Evolutionary conservation across 2,797 vertebrate genomes (phyloP).

Genomic region (Myotis daubentonii): DNA sequence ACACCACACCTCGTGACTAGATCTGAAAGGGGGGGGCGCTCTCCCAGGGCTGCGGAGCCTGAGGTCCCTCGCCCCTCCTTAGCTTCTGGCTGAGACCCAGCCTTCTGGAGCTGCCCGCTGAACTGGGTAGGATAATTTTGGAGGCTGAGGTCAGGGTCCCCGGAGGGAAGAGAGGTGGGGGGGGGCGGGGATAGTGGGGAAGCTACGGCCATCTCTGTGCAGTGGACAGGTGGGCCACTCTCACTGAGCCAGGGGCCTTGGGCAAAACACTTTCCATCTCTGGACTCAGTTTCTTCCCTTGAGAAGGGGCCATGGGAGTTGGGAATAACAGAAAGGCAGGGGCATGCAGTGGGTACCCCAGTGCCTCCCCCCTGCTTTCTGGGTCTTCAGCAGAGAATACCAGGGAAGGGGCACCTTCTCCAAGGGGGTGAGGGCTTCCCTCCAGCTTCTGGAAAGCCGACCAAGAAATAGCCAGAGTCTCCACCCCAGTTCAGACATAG

Average conservation of each 20-base stretch:
- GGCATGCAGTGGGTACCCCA: background rate
- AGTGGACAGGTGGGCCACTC: background rate
- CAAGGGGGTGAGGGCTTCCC: no score
- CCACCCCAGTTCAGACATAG: background rate
- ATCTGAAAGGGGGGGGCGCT: background rate
- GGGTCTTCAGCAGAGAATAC: background rate
- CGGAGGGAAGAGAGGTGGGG: background rate
- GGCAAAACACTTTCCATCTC: no score
- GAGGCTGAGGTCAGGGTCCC: constrained; percentile 65
- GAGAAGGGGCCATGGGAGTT: accelerated
- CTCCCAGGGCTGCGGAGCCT: accelerated
- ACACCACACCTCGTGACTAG: no score
- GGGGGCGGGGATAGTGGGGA: background rate
- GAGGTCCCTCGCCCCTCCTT: accelerated
- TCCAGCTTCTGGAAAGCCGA: background rate
- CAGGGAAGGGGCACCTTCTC: background rate
- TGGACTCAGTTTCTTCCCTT: background rate
- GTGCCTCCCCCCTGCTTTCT: background rate
- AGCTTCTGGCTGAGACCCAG: background rate
- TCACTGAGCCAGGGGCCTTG: background rate
- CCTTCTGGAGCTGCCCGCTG: background rate
- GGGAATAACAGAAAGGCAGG: accelerated
- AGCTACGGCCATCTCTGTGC: background rate
- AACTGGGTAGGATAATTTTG: constrained; percentile 43
- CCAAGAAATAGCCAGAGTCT: background rate